Base-by-base conservation (phyloP, 2,113 vertebrate genomes). In the Triplophysa tibetana region DNA sequence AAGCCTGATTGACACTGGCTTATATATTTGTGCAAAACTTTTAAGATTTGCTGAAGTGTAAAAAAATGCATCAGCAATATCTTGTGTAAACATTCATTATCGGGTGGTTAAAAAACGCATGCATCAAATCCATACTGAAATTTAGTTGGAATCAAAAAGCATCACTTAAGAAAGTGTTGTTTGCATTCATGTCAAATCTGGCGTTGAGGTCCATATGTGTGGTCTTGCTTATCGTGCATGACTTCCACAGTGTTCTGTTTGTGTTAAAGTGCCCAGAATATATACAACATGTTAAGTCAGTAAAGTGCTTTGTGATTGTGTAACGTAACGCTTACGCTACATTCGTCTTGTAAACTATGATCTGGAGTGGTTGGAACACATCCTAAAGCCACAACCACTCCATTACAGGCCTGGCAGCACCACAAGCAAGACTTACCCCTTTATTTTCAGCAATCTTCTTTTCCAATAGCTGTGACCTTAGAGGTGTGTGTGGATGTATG, bases 371-470 rank as follows among this genome's bases (percentile, higher is more conserved):
- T 48, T 70, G 69, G 50, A 70, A 70, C 24, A 33, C 69, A 70
- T 70, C 69, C 69, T 24, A 33, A 70, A 54, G 48, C 68, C 69
- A 33, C 69, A 70, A 70, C 17, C 69, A 70, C 50, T 70, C 69
- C 69, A 70, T 70, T 70, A 70, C 48, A 70, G 50, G 26, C 48
- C 58, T 74, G 54, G 24, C 66, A 60, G 33, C 56, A 77, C 50
- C 24, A 70, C 48, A 56, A 60, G 8, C 21, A 29, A 13, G 70
- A 48, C 48, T 24, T 29, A 41, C 65, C 13, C 10, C 61, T 78
- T 72, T 78, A 73, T 82, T 78, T 73, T 21, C 12, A 41, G 43
- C 33, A 54, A 62, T 74, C 45, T 54, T 52, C n/a, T 74, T 24
- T 67, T 62, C 64, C 69, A 70, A 63, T 48, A 52, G 43, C 23